Evolutionary conservation across 1,140 invertebrate species (phyloP), one percentile per base, ranked within the genome.

Genomic region (Drosophila tristis): DNA sequence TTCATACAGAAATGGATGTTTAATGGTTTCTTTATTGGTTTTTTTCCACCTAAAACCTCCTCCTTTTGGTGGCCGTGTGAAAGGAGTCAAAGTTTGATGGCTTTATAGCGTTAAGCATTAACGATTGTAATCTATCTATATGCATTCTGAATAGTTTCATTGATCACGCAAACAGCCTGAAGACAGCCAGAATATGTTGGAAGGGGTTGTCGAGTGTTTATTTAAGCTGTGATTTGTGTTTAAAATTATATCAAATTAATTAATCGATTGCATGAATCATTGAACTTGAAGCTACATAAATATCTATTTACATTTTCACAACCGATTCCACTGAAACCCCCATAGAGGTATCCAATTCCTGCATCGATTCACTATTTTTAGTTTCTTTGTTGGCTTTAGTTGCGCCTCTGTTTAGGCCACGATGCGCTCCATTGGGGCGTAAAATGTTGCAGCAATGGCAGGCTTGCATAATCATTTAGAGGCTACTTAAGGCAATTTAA

Each of bases 401-500:
- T 70, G 23, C 25, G 25, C 39, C 72, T 76, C 64, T 57, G 58
- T 45, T 63, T 67, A 65, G 65, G 56, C 74, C 64, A 53, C 66
- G 84, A 43, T 89, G 45, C 84, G 82, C 82, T 86, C 71, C 66
- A 89, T 86, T 89, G 82, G 81, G 51, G 70, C 82, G 79, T 89
- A 47, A 86, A 82, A 54, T 76, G 70, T 51, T 86, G 68, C 65
- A 53, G 79, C 84, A 86, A 86, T 45, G 56, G 58, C 16, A 43
- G 59, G 39, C 64, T 85, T 79, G 71, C 74, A 68, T 75, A 82
- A 87, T 44, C 45, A 72, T 70, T 76, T 75, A 75, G 49, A 71
- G 64, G 67, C 64, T 71, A 71, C 67, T 71, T 71, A 58, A 43
- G 63, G 49, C 64, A 70, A 56, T 58, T 70, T 50, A 71, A 49